Evolutionary conservation across 1,140 invertebrate species (phyloP).

Genomic region (Drosophila athabasca): DNA sequence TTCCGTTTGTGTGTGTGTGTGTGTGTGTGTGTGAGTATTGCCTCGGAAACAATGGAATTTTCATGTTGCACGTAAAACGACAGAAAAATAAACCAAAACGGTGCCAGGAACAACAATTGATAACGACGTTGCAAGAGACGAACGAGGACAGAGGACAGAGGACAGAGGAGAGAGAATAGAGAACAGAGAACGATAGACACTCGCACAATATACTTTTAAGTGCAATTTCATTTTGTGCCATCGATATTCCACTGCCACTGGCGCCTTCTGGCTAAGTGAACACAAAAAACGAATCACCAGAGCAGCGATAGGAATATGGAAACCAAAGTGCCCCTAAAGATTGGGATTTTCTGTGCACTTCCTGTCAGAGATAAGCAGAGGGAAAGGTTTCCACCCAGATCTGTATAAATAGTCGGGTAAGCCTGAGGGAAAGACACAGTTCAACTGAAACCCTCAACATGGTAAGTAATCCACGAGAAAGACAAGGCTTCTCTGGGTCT

Average conservation of each 20-base stretch:
- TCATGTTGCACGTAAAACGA: constrained; percentile 71
- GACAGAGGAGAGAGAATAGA: background rate
- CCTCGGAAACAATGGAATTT: constrained; percentile 75
- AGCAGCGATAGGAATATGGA: constrained; percentile 12
- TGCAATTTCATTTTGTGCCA: constrained; percentile 69
- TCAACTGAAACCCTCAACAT: constrained; percentile 62
- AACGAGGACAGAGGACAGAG: constrained; percentile 1
- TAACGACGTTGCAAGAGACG: constrained; percentile 14
- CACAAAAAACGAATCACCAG: constrained; percentile 31
- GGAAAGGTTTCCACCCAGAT: constrained; percentile 6
- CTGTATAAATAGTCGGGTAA: constrained; percentile 51
- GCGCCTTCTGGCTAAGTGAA: constrained; percentile 62
- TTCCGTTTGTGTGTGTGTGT: constrained; percentile 65
- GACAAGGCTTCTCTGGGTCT: background rate
- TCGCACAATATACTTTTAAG: constrained; percentile 67
- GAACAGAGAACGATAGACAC: constrained; percentile 17
- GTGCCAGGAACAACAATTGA: constrained; percentile 5
- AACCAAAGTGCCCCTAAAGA: constrained; percentile 22
- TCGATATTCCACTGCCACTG: constrained; percentile 64
- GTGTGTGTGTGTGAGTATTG: background rate
- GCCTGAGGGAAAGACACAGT: constrained; percentile 41
- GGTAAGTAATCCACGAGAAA: constrained; percentile 50
- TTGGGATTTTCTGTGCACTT: constrained; percentile 17
- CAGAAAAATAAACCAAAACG: constrained; percentile 36
- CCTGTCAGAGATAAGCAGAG: constrained; percentile 18